A percentile compares a stretch with the other conserved stretches of the same genome.
Conservation (phyloP, 1,140 invertebrate species). For the honey bee (Apis mellifera) region DNA sequence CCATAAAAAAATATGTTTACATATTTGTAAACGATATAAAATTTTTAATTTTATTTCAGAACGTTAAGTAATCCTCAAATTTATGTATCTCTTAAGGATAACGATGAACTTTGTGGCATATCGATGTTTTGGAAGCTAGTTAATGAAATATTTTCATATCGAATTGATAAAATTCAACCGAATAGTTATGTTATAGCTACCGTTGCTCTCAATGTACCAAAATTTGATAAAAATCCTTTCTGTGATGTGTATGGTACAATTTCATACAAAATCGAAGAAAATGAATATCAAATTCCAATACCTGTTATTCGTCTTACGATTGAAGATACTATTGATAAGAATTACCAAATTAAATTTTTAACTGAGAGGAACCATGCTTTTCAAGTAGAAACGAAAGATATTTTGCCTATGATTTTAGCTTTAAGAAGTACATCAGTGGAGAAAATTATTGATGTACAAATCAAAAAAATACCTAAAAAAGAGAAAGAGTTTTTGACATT, state of each 20-base stretch:
- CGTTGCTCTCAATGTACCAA: slow-evolving; percentile 70
- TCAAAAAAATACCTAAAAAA: slow-evolving; percentile 24
- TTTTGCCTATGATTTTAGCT: slow-evolving; percentile 47
- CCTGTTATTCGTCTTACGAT: slow-evolving; percentile 57
- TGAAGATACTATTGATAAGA: slow-evolving; percentile 57
- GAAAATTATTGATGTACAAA: slow-evolving; percentile 48
- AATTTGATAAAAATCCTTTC: slow-evolving; percentile 58
- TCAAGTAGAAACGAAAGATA: not conserved
- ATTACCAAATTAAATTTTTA: slow-evolving; percentile 56
- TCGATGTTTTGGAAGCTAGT: slow-evolving; percentile 48
- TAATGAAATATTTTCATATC: slow-evolving; percentile 67
- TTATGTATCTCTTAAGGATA: slow-evolving; percentile 61
- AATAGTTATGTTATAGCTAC: slow-evolving; percentile 63
- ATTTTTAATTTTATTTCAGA: slow-evolving; percentile 63
- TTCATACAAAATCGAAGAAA: slow-evolving; percentile 68
- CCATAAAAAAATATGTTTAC: not conserved
- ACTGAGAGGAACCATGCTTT: slow-evolving; percentile 41
- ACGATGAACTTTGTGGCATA: slow-evolving; percentile 2
- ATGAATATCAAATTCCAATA: slow-evolving; percentile 67
- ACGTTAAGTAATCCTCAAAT: slow-evolving; percentile 63
- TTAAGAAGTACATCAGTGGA: slow-evolving; percentile 70
- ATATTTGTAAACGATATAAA: not conserved
- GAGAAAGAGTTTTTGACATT: not conserved
- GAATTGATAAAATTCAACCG: slow-evolving; percentile 57
- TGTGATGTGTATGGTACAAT: slow-evolving; percentile 68